These are phyloP conservation scores for Epicampocera succincta DNA, from an alignment of 2,888 invertebrate species.

Conservation along the genomic window DNA sequence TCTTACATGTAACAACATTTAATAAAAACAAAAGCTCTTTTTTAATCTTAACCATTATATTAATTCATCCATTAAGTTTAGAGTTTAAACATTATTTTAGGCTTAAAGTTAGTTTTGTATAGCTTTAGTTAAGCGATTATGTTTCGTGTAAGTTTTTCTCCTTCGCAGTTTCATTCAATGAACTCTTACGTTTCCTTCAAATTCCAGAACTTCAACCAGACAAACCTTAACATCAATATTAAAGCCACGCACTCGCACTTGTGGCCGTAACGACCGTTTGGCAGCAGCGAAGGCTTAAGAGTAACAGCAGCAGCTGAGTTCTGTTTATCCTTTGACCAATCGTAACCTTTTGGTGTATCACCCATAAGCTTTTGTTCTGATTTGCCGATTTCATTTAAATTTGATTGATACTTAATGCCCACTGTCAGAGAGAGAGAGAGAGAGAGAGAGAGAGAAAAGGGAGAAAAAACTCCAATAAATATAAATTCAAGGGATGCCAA, in stretches of 20 bases:
- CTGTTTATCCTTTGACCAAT: slow-evolving; percentile 79
- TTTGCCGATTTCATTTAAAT: slow-evolving; percentile 90
- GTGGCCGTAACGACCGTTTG: neutral
- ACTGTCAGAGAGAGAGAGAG: slow-evolving; percentile 75
- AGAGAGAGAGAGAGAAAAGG: slow-evolving; percentile 29
- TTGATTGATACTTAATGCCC: slow-evolving; percentile 89
- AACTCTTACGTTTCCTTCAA: slow-evolving; percentile 64
- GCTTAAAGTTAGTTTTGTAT: slow-evolving; percentile 45
- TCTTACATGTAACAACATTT: slow-evolving; percentile 55
- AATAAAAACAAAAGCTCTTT: slow-evolving; percentile 56
- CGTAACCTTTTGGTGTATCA: slow-evolving; percentile 79
- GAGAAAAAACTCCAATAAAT: neutral
- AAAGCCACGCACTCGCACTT: slow-evolving; percentile 46
- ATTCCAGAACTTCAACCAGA: slow-evolving; percentile 53
- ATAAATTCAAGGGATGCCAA: neutral
- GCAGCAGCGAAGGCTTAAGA: slow-evolving; percentile 1
- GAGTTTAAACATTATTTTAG: slow-evolving; percentile 36
- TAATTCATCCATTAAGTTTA: slow-evolving; percentile 29
- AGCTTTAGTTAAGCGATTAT: slow-evolving; percentile 48
- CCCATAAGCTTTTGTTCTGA: slow-evolving; percentile 87
- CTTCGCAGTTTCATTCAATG: neutral
- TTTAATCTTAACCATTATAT: slow-evolving; percentile 36
- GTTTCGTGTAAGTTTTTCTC: slow-evolving; percentile 17
- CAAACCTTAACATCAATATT: slow-evolving; percentile 59
- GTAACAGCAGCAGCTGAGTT: slow-evolving; percentile 62